A percentile compares a stretch with the other conserved stretches of the same genome.
These are phyloP conservation scores for Drosophila testacea DNA, from an alignment of 2,888 invertebrate genomes.

Conservation along the genomic window DNA sequence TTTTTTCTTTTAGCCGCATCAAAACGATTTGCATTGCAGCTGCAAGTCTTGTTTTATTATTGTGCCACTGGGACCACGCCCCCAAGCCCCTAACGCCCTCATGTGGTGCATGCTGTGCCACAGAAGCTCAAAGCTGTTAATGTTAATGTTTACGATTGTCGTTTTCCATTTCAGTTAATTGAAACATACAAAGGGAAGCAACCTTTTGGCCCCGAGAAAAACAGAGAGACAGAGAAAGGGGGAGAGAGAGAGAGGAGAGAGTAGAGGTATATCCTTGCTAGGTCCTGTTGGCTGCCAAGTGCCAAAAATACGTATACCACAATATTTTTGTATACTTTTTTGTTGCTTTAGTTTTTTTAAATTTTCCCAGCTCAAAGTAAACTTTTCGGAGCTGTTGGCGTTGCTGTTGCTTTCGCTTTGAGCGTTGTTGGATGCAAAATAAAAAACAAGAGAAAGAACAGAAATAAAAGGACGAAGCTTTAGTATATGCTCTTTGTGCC, in stretches of 20 bases:
- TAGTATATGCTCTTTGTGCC: constrained; percentile 40
- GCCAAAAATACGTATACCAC: constrained; percentile 18
- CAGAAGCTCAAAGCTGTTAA: constrained; percentile 60
- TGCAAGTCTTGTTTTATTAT: constrained; percentile 40
- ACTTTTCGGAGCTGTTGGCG: constrained; percentile 37
- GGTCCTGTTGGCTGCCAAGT: constrained; percentile 32
- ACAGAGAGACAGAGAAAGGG: no score
- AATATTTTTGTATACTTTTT: constrained; percentile 28
- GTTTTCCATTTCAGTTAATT: constrained; percentile 76
- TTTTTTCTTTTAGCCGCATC: constrained; percentile 49
- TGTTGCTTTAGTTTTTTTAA: constrained; percentile 33
- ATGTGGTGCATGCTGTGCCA: constrained; percentile 18
- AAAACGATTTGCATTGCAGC: constrained; percentile 70
- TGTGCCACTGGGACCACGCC: constrained; percentile 1
- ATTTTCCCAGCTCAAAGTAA: constrained; percentile 48
- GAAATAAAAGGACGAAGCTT: constrained; percentile 21
- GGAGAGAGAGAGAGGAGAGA: neutral
- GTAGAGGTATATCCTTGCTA: constrained; percentile 17
- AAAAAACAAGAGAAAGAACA: constrained; percentile 1
- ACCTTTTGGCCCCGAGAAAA: constrained; percentile 10
- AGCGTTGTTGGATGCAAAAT: constrained; percentile 6
- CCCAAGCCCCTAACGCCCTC: constrained; percentile 9
- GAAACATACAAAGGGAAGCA: constrained; percentile 51
- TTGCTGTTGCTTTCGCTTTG: constrained; percentile 38
- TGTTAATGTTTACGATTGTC: constrained; percentile 74